Evolutionary conservation across 2,888 invertebrate genomes (phyloP).

Genomic region (Agapostemon virescens): DNA sequence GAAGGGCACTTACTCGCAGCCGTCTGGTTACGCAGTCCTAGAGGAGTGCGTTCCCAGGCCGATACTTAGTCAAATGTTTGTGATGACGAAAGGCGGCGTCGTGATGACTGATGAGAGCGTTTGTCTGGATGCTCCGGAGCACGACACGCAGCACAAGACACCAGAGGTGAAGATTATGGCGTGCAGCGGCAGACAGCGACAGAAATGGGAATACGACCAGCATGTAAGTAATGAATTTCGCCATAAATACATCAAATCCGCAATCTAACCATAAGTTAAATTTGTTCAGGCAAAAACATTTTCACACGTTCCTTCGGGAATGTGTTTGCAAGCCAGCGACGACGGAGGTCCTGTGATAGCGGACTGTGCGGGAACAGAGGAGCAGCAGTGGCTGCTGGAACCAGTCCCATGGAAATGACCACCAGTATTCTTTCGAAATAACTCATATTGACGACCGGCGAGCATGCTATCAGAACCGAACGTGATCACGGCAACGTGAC

Average conservation of each 20-base stretch:
- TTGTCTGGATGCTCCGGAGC: constrained; percentile 88
- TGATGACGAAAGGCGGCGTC: constrained; percentile 86
- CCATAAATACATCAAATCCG: no score
- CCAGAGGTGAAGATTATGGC: constrained; percentile 87
- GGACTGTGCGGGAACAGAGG: constrained; percentile 82
- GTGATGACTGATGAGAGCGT: constrained; percentile 94
- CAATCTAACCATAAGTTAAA: no score
- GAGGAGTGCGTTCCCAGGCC: constrained; percentile 84
- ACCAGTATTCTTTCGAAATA: constrained; percentile 4
- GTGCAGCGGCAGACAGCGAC: constrained; percentile 85
- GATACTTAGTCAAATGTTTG: constrained; percentile 86
- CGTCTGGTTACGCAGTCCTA: constrained; percentile 87
- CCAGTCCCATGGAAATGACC: constrained; percentile 85
- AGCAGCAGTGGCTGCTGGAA: constrained; percentile 87
- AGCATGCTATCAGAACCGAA: constrained; percentile 9
- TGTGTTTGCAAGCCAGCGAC: constrained; percentile 83
- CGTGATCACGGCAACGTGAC: background rate
- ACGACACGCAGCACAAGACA: constrained; percentile 81
- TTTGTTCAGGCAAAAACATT: constrained; percentile 81
- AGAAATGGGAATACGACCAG: constrained; percentile 86
- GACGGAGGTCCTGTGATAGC: constrained; percentile 83
- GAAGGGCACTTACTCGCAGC: constrained; percentile 84
- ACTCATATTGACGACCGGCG: background rate
- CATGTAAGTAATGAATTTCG: no score
- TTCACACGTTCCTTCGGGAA: constrained; percentile 82